Conservation (phyloP, 2,888 invertebrate species). For the Chironomus riparius region DNA sequence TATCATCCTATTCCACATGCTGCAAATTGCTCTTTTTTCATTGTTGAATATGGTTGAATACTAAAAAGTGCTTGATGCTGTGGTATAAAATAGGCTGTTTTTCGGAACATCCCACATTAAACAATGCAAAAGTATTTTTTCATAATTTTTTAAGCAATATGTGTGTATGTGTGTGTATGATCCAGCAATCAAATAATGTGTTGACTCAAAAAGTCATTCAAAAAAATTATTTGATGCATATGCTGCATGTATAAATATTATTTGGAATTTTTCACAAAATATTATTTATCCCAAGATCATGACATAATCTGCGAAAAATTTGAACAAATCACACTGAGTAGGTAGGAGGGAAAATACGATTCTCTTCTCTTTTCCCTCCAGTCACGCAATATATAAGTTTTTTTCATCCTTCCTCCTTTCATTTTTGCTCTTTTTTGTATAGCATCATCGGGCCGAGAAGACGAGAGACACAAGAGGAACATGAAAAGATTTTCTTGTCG, state of each 20-base stretch:
- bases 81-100: constrained; percentile 20
- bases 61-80: not conserved
- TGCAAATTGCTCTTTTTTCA: not conserved
- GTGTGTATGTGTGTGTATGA: not conserved
- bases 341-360: not conserved
- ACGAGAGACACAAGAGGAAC: not conserved
- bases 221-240: not conserved
- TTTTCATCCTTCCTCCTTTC: not conserved
- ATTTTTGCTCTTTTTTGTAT: not conserved
- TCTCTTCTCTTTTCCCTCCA: not conserved
- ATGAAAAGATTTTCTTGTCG: not conserved
- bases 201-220: not conserved
- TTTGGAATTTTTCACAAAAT: no score
- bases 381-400: not conserved
- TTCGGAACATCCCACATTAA: constrained; percentile 25
- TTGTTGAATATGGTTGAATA: not conserved
- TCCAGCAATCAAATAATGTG: not conserved
- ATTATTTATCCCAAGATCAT: no score
- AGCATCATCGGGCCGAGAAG: no score
- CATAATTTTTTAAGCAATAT: not conserved
- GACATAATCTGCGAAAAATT: no score
- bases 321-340: not conserved
- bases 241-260: no score
- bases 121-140: not conserved
- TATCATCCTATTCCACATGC: not conserved